Evolutionary conservation across 2,797 vertebrate species (phyloP).

Genomic region (Sus cebifrons): DNA sequence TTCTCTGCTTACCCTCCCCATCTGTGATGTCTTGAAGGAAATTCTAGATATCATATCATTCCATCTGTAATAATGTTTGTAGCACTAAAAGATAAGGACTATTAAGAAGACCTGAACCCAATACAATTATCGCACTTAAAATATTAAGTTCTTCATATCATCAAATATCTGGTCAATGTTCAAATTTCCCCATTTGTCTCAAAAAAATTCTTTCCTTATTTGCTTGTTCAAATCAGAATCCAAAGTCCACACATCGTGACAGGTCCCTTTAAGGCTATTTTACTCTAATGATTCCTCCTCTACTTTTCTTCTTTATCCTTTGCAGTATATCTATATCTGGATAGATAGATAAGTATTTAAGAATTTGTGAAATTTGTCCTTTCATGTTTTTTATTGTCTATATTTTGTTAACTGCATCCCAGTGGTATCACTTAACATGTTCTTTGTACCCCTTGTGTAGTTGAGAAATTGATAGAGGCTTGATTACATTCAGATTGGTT

Average conservation of each 20-base stretch:
- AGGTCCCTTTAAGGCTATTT: not conserved
- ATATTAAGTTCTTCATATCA: not conserved
- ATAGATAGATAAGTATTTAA: not conserved
- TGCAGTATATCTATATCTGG: not conserved
- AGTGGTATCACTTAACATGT: not conserved
- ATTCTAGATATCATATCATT: not conserved
- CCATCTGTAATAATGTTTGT: not conserved
- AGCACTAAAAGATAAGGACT: not conserved
- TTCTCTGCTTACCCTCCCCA: not conserved
- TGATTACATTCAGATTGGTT: not conserved
- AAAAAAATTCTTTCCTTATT: not conserved
- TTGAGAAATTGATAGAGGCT: not conserved
- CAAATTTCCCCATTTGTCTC: not conserved
- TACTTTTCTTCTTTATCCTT: not conserved
- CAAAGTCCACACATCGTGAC: not conserved
- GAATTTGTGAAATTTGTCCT: not conserved
- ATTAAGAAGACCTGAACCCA: not conserved
- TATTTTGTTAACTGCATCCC: not conserved
- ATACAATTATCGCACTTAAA: not conserved
- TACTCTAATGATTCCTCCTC: not conserved
- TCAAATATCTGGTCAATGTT: not conserved
- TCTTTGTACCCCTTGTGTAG: not conserved
- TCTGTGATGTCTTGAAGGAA: not conserved
- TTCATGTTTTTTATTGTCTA: not conserved
- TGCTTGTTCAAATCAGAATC: not conserved